Evolutionary conservation across 2,888 invertebrate species (phyloP), one percentile per base, ranked within the genome.

Genomic region (Drosophila mimetica): DNA sequence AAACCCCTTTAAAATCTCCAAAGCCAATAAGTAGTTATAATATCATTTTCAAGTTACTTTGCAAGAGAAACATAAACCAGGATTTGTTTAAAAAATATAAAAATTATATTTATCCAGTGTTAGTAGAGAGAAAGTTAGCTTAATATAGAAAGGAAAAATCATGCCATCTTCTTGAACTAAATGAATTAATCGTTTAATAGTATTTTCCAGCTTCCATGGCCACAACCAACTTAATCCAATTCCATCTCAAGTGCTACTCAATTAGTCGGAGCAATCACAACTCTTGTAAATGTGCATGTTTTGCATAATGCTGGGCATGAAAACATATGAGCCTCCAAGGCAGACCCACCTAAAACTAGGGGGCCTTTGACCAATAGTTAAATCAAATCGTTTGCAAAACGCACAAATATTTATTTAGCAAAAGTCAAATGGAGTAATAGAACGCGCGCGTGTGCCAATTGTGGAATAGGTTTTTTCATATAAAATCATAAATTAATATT

Each of bases 281-380:
- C 48, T 47, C 52, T 72, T 37, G 81, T 77, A 47, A 48, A 74
- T 74, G 80, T 86, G 88, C 74, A 80, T 86, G 84, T 83, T 86
- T 86, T 83, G 83, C 83, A 87, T 76, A 77, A 73, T 79, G 87
- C 85, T 76, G 73, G 65, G 54, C 59, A 64, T 71, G 66, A 55
- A 53, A 47, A 37, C 44, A 46, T 39, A 67, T 51, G 53, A 22
- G 39, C 58, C 65, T 64, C 30, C 61, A 30, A 47, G 25, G 32
- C 22, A 47, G 46, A 4, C 39, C 28, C 39, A 41, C 39, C 18
- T 9, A 13, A 25, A 11, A 39, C 7, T 11, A 9, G 16, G 41
- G 41, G 41, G 22, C 42, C 41, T 30, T 16, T 14, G 70, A 61
- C 48, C 72, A 61, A 60, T 39, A 53, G 71, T 79, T 48, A 69